Evolutionary conservation across 2,113 vertebrate genomes (phyloP), one percentile per base, ranked within the genome.

Genomic region (Serinus canaria): DNA sequence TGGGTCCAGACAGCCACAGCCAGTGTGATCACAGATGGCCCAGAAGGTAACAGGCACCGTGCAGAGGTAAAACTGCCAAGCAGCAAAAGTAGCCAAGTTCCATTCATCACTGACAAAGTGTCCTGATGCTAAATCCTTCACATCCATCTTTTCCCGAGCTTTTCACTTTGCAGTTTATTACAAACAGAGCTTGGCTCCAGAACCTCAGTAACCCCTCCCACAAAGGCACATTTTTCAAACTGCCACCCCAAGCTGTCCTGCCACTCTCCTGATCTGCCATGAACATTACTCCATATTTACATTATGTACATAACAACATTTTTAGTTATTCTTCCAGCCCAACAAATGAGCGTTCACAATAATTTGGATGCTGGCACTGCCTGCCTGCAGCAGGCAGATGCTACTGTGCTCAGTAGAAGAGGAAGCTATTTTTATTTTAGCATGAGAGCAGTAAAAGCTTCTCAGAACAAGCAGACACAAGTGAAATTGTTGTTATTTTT

Each of bases 71-170:
- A 92, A 76, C n/a, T 91, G 87, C 93, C 94, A 87, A 94, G 70
- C 27, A 87, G 87, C 69, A 79, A 10, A 94, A 92, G 66, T 13
- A 74, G 87, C 90, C 85, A 93, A 88, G 82, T 59, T 49, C 78
- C 82, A 95, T 95, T 95, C 58, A 90, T 95, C 92, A 95, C 46
- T 81, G 94, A 94, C 96, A 94, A 88, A 77, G 31, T 43, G 44
- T 83, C 82, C 43, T 33, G 30, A 67, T 70, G 55, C 75, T 88
- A 92, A 94, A 80, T 24, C 50, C 63, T 88, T 80, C 75, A 66
- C 81, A 91, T 94, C 74, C 52, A 93, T 86, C 74, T 76, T 76
- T 58, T 52, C 70, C 87, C 46, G 24, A 95, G 86, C 77, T 78
- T 82, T 93, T 64, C 46, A 68, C 46, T 94, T 95, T 25, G 63